A percentile compares a stretch with the other conserved stretches of the same genome.
Conservation (phyloP, 2,113 vertebrate genomes). For the Myotis yumanensis region DNA sequence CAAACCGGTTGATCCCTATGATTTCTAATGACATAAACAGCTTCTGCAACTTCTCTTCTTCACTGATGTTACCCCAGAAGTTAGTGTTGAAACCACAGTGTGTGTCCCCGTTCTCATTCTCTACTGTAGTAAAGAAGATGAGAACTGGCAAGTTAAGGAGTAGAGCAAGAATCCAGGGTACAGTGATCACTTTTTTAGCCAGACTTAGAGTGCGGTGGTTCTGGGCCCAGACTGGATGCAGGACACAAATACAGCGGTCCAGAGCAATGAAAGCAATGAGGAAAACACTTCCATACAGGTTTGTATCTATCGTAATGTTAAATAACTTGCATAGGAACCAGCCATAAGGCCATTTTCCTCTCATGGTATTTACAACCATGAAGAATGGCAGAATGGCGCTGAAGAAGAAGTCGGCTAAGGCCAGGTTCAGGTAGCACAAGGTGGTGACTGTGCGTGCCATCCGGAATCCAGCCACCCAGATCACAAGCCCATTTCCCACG, state of each 20-base stretch:
- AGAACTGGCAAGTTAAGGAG: constrained; percentile 83
- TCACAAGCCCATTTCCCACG: constrained; percentile 86
- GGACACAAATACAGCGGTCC: constrained; percentile 89
- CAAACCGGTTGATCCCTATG: constrained; percentile 57
- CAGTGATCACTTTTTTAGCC: constrained; percentile 82
- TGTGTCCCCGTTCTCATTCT: constrained; percentile 64
- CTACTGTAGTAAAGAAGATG: constrained; percentile 76
- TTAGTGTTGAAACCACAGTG: constrained; percentile 84
- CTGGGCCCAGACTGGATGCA: constrained; percentile 88
- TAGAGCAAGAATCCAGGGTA: constrained; percentile 87
- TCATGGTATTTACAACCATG: constrained; percentile 83
- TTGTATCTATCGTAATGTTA: constrained; percentile 83
- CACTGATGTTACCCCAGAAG: constrained; percentile 61
- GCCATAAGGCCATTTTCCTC: constrained; percentile 90
- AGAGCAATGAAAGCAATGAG: constrained; percentile 89
- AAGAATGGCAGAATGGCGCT: constrained; percentile 86
- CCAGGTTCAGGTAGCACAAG: constrained; percentile 89
- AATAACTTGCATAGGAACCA: constrained; percentile 88
- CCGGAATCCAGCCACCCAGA: constrained; percentile 80
- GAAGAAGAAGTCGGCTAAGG: constrained; percentile 90
- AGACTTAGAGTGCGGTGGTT: constrained; percentile 86
- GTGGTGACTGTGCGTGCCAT: constrained; percentile 91
- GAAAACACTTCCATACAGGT: constrained; percentile 90
- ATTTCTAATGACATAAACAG: too few species aligned
- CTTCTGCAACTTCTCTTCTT: fast-evolving